Percentiles rank a stretch among this genome's conserved stretches.
Evolutionary conservation across 2,888 invertebrate genomes (phyloP).

Genomic region (Eupithecia abbreviata): DNA sequence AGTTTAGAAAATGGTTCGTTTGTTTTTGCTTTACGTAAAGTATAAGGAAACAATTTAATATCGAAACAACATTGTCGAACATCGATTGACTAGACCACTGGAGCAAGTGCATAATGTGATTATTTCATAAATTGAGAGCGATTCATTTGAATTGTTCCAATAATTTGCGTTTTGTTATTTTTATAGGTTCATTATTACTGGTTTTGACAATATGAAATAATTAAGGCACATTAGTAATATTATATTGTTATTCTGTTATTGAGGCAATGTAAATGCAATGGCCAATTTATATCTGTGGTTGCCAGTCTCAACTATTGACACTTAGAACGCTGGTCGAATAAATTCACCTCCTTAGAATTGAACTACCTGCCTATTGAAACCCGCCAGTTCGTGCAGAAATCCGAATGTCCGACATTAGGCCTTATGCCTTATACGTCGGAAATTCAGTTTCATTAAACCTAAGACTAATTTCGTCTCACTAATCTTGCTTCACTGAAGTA

Average conservation of each 20-base stretch:
- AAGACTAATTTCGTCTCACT: slow-evolving; percentile 40
- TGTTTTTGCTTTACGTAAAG: background rate
- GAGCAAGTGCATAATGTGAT: background rate
- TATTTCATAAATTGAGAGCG: background rate
- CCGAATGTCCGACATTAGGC: background rate
- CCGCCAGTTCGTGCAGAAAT: background rate
- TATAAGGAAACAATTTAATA: background rate
- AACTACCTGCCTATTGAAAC: background rate
- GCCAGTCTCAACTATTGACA: background rate
- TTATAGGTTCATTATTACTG: background rate
- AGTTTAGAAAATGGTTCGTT: background rate
- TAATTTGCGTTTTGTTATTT: background rate
- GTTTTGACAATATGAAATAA: background rate
- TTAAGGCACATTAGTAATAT: no score
- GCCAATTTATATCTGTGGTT: background rate
- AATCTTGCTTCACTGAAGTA: slow-evolving; percentile 36
- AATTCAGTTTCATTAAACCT: slow-evolving; percentile 32
- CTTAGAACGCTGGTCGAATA: background rate
- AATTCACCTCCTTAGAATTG: background rate
- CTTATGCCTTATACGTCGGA: slow-evolving; percentile 16
- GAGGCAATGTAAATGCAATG: background rate
- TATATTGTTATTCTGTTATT: no score
- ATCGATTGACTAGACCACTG: background rate
- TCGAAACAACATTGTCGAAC: background rate
- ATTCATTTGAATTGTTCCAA: background rate